Evolutionary conservation across 2,888 invertebrate genomes (phyloP).

Genomic region (Pteria penguin): DNA sequence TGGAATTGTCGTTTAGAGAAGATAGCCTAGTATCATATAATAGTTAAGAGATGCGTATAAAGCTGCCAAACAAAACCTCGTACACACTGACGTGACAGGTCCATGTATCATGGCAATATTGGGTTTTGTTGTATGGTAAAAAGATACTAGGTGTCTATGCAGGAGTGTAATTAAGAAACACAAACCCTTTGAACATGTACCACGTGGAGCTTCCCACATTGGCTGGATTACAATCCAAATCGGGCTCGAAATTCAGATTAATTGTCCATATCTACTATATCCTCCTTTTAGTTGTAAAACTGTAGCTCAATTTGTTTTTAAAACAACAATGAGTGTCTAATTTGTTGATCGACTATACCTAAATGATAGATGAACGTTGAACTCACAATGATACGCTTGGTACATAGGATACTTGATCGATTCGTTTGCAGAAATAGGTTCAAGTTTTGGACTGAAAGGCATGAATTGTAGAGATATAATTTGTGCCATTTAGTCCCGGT

Average conservation of each 20-base stretch:
- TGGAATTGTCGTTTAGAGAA: neutral
- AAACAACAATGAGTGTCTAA: too few species aligned
- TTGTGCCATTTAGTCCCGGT: too few species aligned
- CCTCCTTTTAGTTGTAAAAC: too few species aligned
- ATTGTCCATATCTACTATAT: too few species aligned
- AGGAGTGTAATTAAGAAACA: neutral
- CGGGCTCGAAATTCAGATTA: neutral
- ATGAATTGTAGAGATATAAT: too few species aligned
- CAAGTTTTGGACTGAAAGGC: too few species aligned
- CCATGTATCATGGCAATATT: slow-evolving; percentile 1
- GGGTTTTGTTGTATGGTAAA: neutral
- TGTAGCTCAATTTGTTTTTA: too few species aligned
- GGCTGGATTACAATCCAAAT: neutral
- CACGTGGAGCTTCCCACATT: slow-evolving; percentile 5
- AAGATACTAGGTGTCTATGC: neutral
- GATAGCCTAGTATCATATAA: slow-evolving; percentile 4
- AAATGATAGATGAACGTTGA: too few species aligned
- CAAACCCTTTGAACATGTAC: neutral
- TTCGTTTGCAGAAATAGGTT: too few species aligned
- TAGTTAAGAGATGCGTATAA: slow-evolving; percentile 1
- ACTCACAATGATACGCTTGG: too few species aligned
- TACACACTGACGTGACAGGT: slow-evolving; percentile 1
- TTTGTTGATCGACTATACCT: too few species aligned
- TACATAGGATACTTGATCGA: too few species aligned
- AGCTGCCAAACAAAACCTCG: neutral